Conservation (phyloP, 2,888 invertebrate species). For the Hypercompe scribonia region DNA sequence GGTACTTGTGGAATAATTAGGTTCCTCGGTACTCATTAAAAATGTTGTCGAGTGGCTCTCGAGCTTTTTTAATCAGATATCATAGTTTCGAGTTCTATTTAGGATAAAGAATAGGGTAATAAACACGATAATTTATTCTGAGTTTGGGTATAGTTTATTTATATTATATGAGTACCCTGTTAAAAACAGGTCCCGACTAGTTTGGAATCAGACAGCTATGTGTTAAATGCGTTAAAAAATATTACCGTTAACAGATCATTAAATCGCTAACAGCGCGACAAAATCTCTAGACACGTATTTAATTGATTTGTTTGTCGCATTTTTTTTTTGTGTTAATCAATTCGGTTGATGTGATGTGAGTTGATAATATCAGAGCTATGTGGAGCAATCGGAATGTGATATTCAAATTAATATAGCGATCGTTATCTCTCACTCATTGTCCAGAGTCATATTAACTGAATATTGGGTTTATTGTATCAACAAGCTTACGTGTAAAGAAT, state of each 20-base stretch:
- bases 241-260: neutral
- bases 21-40: neutral
- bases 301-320: slow-evolving; percentile 54
- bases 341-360: slow-evolving; percentile 32
- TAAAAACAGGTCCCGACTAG: too few species aligned
- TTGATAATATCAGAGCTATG: slow-evolving; percentile 23
- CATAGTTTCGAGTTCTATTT: neutral
- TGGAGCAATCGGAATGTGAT: slow-evolving; percentile 42
- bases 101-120: neutral
- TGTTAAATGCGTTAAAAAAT: neutral
- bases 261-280: slow-evolving; percentile 10
- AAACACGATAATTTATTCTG: neutral
- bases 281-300: slow-evolving; percentile 27
- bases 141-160: too few species aligned
- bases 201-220: neutral
- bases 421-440: slow-evolving; percentile 21
- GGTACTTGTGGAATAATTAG: neutral
- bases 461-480: slow-evolving; percentile 1
- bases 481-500: neutral
- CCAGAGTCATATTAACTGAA: slow-evolving; percentile 11
- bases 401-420: slow-evolving; percentile 38
- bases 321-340: slow-evolving; percentile 51
- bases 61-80: neutral
- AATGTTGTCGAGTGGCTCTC: neutral
- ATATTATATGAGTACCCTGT: too few species aligned